Base-by-base conservation (phyloP, 53 echinoderm and acorn worm species). In the Holothuria scabra region DNA sequence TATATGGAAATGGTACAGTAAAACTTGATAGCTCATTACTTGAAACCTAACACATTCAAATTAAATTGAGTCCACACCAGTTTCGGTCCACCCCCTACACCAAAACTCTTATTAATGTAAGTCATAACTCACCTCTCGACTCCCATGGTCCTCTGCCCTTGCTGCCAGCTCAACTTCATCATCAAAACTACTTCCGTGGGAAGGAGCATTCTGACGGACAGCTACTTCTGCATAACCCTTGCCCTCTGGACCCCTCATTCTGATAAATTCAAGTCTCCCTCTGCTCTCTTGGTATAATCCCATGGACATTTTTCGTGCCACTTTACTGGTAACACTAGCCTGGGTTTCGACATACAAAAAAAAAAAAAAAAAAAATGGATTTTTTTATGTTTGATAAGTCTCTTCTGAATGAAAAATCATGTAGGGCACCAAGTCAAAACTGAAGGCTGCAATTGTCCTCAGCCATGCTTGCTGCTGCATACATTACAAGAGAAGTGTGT, bases 171-270 rank as follows among this genome's bases (percentile, higher is more conserved):
- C 80, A 33, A 5, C 80, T 30, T 63, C 64, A 80, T 80, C 80
- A 60, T 80, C 80, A 0, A 80, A 80, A 60, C 80, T 80, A 28
- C 80, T 44, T 23, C 35, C 41, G 4, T n/a, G 61, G 60, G 81
- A 81, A 4, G 62, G 62, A 2, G 65, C 62, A 28, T 81, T 81
- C 61, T 92, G 84, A 59, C 94, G 94, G 85, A 93, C 93, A 1
- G 97, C 97, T 21, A 96, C 94, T 86, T 96, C 97, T 0, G 97
- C 97, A 33, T 92, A 94, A 63, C 97, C 97, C 84, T 96, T 96
- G 41, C 93, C 94, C 92, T 96, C 97, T 57, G 97, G 97, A 26
- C 97, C 97, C 65, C 90, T 91, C 97, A 96, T 96, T 37, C 94
- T 84, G 26, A 96, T 96, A 67, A 96, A 96, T 83, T 96, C 97